Evolutionary conservation across 2,888 invertebrate species (phyloP).

Genomic region (Melikaiella ostensackeni): DNA sequence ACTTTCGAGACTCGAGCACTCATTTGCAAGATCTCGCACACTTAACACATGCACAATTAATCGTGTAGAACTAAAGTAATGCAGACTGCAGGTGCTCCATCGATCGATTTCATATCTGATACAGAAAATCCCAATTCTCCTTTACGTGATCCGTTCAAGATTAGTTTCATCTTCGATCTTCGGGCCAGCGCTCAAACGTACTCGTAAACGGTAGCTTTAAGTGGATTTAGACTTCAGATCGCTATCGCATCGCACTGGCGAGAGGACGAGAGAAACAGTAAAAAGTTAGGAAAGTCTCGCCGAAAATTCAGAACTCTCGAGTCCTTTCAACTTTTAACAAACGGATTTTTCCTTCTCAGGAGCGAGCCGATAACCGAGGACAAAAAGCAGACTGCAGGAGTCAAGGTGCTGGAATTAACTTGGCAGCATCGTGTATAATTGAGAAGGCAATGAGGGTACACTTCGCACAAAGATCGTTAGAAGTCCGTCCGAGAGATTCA

Average conservation of each 20-base stretch:
- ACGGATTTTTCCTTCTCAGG: slow-evolving; percentile 14
- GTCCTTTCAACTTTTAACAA: slow-evolving; percentile 29
- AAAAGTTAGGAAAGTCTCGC: slow-evolving; percentile 16
- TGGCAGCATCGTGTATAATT: slow-evolving; percentile 53
- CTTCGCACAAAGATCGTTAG: background rate
- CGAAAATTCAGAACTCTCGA: background rate
- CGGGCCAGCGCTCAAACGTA: background rate
- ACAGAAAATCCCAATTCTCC: slow-evolving; percentile 8
- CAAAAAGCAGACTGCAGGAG: slow-evolving; percentile 6
- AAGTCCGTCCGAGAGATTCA: slow-evolving; percentile 22
- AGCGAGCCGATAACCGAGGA: slow-evolving; percentile 3
- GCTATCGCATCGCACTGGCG: background rate
- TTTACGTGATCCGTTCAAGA: background rate
- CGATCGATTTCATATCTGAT: slow-evolving; percentile 15
- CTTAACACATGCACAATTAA: slow-evolving; percentile 24
- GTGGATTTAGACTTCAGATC: slow-evolving; percentile 23
- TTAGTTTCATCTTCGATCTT: slow-evolving; percentile 14
- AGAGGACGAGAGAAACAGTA: background rate
- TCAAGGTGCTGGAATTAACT: slow-evolving; percentile 51
- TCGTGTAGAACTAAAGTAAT: slow-evolving; percentile 3
- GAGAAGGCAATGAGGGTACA: slow-evolving; percentile 42
- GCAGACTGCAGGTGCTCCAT: slow-evolving; percentile 1
- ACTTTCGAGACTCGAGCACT: slow-evolving; percentile 17
- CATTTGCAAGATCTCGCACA: slow-evolving; percentile 14
- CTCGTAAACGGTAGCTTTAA: slow-evolving; percentile 15